A percentile compares a stretch with the other conserved stretches of the same genome.
These are phyloP conservation scores for Erpornis zantholeuca DNA, from an alignment of 2,113 vertebrate species.

Conservation along the genomic window DNA sequence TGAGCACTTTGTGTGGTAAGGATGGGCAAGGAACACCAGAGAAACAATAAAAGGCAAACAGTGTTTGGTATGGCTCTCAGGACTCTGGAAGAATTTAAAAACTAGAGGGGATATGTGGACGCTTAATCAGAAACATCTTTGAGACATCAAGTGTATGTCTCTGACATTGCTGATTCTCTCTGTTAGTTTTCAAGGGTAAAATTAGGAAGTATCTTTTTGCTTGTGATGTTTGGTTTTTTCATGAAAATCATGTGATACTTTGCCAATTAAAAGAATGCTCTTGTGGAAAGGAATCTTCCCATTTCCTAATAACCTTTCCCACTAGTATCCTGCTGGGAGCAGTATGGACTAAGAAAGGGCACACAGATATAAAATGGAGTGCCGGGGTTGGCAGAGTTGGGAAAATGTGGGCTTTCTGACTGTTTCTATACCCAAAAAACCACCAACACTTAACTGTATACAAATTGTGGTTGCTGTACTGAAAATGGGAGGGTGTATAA, in stretches of 20 bases:
- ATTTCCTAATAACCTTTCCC: neutral
- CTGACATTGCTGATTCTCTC: neutral
- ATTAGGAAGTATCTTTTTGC: neutral
- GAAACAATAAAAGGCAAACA: neutral
- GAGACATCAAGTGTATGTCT: neutral
- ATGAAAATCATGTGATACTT: neutral
- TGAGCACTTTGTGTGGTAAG: neutral
- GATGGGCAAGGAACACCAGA: neutral
- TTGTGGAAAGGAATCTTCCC: neutral
- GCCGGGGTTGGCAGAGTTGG: neutral
- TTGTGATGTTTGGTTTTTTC: neutral
- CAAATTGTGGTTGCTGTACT: neutral
- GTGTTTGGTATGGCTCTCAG: neutral
- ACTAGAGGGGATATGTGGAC: neutral
- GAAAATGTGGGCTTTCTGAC: neutral
- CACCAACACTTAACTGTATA: neutral
- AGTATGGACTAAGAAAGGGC: neutral
- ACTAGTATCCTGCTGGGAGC: neutral
- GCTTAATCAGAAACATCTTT: neutral
- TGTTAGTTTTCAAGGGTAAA: neutral
- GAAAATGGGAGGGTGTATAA: neutral
- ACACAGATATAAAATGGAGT: neutral
- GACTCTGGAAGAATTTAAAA: neutral
- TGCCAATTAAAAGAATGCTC: neutral
- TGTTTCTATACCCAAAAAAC: neutral